These are phyloP conservation scores for Burhinus oedicnemus DNA, from an alignment of 2,113 vertebrate genomes.

Conservation along the genomic window DNA sequence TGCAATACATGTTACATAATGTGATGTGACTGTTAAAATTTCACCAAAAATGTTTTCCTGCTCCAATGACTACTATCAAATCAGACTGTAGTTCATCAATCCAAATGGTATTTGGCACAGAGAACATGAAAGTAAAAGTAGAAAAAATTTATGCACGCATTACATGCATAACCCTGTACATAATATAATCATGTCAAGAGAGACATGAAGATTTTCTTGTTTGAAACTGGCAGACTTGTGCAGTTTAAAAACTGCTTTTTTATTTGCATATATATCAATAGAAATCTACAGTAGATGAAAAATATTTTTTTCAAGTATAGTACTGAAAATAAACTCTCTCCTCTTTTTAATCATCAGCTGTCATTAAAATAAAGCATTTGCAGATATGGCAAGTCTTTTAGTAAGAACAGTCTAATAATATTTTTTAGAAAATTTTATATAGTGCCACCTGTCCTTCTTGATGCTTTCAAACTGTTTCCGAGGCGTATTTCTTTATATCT, in stretches of 20 bases:
- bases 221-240: background rate
- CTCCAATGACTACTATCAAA: background rate
- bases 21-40: background rate
- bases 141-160: background rate
- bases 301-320: background rate
- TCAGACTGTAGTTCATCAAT: background rate
- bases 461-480: background rate
- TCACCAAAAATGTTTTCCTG: background rate
- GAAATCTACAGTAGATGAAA: background rate
- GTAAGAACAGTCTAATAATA: background rate
- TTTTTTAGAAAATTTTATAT: background rate
- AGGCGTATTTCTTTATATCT: background rate
- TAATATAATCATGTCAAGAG: background rate
- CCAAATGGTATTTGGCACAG: slow-evolving; percentile 13
- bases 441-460: background rate
- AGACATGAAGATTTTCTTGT: background rate
- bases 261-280: background rate
- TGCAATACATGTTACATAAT: background rate
- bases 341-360: background rate
- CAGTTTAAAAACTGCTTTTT: background rate
- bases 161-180: background rate
- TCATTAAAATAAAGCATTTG: background rate
- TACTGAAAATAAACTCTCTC: background rate
- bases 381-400: background rate
- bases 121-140: background rate